Evolutionary conservation across 2,797 vertebrate species (phyloP).

Genomic region (Chelon labrosus): DNA sequence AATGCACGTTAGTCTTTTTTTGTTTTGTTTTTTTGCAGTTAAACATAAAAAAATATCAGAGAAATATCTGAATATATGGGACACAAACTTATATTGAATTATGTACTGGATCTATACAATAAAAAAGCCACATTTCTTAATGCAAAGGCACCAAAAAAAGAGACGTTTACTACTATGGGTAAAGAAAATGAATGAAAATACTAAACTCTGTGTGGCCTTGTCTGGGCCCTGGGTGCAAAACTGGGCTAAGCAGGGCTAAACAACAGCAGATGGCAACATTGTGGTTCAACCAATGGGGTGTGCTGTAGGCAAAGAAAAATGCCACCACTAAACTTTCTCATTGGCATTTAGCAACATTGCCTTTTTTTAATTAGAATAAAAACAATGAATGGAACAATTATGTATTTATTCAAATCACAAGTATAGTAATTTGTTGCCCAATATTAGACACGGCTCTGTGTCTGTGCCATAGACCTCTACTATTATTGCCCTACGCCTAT

Average conservation of each 20-base stretch:
- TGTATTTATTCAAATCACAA: no score
- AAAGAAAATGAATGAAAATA: slow-evolving; percentile 44
- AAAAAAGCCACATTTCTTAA: background rate
- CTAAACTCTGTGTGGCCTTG: slow-evolving; percentile 27
- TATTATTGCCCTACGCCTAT: background rate
- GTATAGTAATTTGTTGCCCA: no score
- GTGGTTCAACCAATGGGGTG: slow-evolving; percentile 29
- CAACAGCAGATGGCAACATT: slow-evolving; percentile 67
- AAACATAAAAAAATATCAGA: background rate
- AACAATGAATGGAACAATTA: no score
- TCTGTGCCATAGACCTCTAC: background rate
- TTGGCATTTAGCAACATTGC: no score
- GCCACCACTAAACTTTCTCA: slow-evolving; percentile 5
- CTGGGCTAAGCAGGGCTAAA: slow-evolving; percentile 74
- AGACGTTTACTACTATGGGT: background rate
- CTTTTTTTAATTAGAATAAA: no score
- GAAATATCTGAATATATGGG: background rate
- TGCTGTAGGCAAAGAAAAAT: slow-evolving; percentile 14
- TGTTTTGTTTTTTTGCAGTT: background rate
- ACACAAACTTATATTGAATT: background rate
- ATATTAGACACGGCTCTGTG: no score
- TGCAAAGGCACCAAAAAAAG: background rate
- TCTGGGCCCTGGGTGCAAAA: slow-evolving; percentile 43
- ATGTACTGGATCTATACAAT: background rate
- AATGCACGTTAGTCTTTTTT: no score